Base-by-base conservation (phyloP, 1,140 invertebrate species). In the Homarus americanus region DNA sequence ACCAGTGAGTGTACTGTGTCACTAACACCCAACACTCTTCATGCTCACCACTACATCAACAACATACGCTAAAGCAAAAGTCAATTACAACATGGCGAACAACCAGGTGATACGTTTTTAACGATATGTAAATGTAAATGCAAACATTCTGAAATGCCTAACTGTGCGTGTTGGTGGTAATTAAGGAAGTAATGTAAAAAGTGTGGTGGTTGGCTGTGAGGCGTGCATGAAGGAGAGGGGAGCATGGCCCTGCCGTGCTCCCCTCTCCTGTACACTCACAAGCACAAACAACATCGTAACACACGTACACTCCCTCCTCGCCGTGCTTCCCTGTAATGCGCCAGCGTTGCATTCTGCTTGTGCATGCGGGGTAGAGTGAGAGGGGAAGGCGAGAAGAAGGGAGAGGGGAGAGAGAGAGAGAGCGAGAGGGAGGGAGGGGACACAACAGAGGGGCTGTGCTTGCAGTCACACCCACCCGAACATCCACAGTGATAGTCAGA, bases 311-410 rank as follows among this genome's bases (percentile, higher is more conserved):
- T 44, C 76, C 32, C 86, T 53, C 86, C 75, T 32, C 34, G 15
- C 75, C 36, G 44, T 58, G 44, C 75, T 78, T 78, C 73, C 76
- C 58, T 80, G 86, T 41, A 80, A 87, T 87, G 86, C 86, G 76
- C 86, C 76, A 87, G 75, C 58, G 86, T 69, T 87, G 86, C 86
- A 87, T 87, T 90, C 72, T 90, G 88, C 88, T 84, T 90, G 88
- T 90, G 80, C 88, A 90, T 90, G 80, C 88, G 49, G 72, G 80
- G 69, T 34, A 76, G 72, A 36, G 32, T 7, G 85, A 40, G 75
- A 28, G 75, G 40, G 20, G 58, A 63, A 36, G 41, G 66, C 72
- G 28, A 36, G 87, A 38, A 82, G 40, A 72, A 40, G 53, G 49
- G 36, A 69, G 32, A 44, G 9, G 79, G 82, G 66, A 28, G 76